A percentile compares a stretch with the other conserved stretches of the same genome.
phyloP scores from a whole-genome alignment of 2,888 invertebrate genomes.

The Tribolium freemani region DNA sequence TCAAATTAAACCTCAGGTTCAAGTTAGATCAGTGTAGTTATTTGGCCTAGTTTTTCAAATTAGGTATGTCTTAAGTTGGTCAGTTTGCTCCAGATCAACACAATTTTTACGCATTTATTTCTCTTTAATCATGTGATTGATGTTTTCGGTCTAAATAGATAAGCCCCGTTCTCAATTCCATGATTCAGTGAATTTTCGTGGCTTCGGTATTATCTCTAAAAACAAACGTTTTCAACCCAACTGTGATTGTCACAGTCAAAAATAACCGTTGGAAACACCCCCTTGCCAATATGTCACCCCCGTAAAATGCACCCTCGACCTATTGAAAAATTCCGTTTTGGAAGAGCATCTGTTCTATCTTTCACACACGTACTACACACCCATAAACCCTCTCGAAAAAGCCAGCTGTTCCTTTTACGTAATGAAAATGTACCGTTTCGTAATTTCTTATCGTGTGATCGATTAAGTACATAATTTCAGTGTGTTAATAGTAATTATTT shows the following conservation, averaged over 20 bases:
- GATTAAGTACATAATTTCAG: constrained; percentile 18
- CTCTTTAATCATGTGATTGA: not conserved
- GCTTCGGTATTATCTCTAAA: not conserved
- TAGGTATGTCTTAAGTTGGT: too few species aligned
- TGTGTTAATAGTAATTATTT: constrained; percentile 33
- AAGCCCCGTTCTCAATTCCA: not conserved
- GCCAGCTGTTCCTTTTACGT: constrained; percentile 17
- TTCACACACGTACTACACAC: not conserved
- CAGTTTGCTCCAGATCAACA: not conserved
- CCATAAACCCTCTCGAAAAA: not conserved
- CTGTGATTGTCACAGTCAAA: constrained; percentile 2
- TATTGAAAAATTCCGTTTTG: not conserved
- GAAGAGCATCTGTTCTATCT: constrained; percentile 18
- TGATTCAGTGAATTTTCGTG: not conserved
- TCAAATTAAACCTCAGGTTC: too few species aligned
- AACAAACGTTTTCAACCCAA: not conserved
- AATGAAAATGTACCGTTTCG: not conserved
- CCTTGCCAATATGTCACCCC: constrained; percentile 32
- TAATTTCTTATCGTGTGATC: constrained; percentile 6
- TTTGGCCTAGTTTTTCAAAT: too few species aligned
- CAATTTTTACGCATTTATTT: not conserved
- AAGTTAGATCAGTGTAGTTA: too few species aligned
- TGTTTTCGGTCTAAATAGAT: not conserved
- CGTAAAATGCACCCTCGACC: constrained; percentile 19
- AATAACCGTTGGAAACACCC: constrained; percentile 35